Evolutionary conservation across 2,113 vertebrate genomes (phyloP).

Genomic region (Antennarius striatus): DNA sequence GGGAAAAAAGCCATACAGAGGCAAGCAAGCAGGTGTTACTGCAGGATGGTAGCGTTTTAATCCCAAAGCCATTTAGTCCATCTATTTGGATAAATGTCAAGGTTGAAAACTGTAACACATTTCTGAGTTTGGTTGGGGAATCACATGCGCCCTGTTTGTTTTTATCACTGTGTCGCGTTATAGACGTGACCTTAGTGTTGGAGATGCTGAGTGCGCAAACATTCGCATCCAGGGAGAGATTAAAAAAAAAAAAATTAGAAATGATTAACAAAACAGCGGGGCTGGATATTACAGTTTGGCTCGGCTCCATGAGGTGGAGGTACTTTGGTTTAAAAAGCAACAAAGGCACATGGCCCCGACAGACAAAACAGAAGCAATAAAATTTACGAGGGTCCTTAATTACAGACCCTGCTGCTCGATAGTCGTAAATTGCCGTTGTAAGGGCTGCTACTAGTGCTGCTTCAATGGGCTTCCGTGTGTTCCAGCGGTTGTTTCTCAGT

Average conservation of each 20-base stretch:
- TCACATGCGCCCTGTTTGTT: constrained; percentile 33
- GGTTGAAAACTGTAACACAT: constrained; percentile 15
- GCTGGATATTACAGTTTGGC: constrained; percentile 83
- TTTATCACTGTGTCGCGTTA: constrained; percentile 33
- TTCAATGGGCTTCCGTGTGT: constrained; percentile 68
- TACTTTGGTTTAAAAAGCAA: constrained; percentile 88
- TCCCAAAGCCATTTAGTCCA: constrained; percentile 24
- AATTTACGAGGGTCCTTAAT: constrained; percentile 99
- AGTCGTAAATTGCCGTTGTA: constrained; percentile 93
- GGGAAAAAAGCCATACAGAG: constrained; percentile 74
- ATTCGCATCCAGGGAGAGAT: constrained; percentile 73
- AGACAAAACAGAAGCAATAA: constrained; percentile 91
- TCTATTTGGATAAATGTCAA: constrained; percentile 40
- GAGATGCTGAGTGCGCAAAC: constrained; percentile 84
- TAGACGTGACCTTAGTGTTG: constrained; percentile 57
- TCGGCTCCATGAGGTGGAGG: constrained; percentile 77
- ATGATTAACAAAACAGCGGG: constrained; percentile 84
- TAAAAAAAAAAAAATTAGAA: constrained; percentile 81
- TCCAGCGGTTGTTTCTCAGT: constrained; percentile 58
- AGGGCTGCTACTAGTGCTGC: constrained; percentile 78
- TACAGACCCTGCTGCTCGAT: constrained; percentile 94
- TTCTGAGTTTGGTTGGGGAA: constrained; percentile 11
- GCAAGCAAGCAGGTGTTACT: constrained; percentile 86
- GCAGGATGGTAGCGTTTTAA: constrained; percentile 45
- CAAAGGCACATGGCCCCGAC: constrained; percentile 90